Base-by-base conservation (phyloP, 2,797 vertebrate species). In the Numenius phaeopus region DNA sequence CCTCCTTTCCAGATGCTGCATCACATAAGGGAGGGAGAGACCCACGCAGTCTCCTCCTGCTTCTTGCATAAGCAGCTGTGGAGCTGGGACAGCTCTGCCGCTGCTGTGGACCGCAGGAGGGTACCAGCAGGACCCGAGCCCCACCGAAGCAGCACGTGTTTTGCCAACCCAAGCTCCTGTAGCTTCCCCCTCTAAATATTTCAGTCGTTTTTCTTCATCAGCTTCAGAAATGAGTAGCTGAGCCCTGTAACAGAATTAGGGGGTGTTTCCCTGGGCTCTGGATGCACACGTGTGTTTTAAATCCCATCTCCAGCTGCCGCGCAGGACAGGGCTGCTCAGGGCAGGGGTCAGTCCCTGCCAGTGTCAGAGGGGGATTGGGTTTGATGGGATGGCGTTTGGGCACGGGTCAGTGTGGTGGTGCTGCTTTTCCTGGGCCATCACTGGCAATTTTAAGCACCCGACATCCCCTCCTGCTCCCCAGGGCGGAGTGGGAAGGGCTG, bases 101-200 rank as follows among this genome's bases (percentile, higher is more conserved):
- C 34, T 2, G 66, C 83, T 58, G 44, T 1, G 1, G 12, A 11
- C 14, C 0, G 0, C 29, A 5, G 39, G 44, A 8, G 57, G 24
- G 1, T 30, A 2, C 39, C 5, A 4, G 49, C 4, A 39, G 55
- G 32, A 23, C 22, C 79, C 44, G 3, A 66, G 21, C 20, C 62
- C 49, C n/a, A 17, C 57, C 0, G 0, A 50, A 58, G 59, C 55
- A n/a, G 22, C 14, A 5, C 1, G 2, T 10, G 9, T 4, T 76
- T 24, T 29, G 57, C 40, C 52, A 71, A 47, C 14, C 22, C n/a
- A 3, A 4, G 34, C 27, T 72, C 23, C 47, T 27, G 8, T 2
- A 42, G 46, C 71, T 82, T 67, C 55, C 42, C 57, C 40, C 64
- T 58, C 82, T 34, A 10, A 57, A 5, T 17, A 2, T 62, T 76